These are phyloP conservation scores for Panzeria rudis DNA, from an alignment of 2,888 invertebrate genomes.

Conservation along the genomic window DNA sequence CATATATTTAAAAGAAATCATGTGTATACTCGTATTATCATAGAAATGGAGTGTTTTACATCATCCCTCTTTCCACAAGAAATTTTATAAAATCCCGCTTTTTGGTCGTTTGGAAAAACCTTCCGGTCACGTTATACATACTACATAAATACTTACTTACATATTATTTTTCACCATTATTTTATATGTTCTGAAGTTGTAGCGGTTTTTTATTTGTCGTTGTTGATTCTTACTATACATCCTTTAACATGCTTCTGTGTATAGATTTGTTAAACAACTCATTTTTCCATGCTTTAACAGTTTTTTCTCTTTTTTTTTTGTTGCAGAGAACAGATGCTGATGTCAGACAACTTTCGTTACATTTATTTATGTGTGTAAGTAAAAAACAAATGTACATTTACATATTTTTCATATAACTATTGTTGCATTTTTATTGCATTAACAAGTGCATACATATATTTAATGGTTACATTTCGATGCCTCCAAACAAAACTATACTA, in stretches of 20 bases:
- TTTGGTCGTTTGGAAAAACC: too few species aligned
- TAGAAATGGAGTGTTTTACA: too few species aligned
- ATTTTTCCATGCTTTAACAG: slow-evolving; percentile 26
- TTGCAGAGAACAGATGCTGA: slow-evolving; percentile 61
- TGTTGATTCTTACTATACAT: slow-evolving; percentile 16
- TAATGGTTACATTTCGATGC: not conserved
- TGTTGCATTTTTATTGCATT: slow-evolving; percentile 58
- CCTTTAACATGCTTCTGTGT: slow-evolving; percentile 13
- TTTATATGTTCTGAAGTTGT: slow-evolving; percentile 26
- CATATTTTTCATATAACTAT: slow-evolving; percentile 46
- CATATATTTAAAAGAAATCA: too few species aligned
- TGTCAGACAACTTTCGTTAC: slow-evolving; percentile 65
- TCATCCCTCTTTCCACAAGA: too few species aligned
- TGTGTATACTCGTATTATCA: too few species aligned
- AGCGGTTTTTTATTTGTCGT: slow-evolving; percentile 2
- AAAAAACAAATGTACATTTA: slow-evolving; percentile 10
- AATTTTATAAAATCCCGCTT: too few species aligned
- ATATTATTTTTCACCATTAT: slow-evolving; percentile 21
- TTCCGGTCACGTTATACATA: too few species aligned
- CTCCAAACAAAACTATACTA: not conserved
- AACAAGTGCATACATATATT: slow-evolving; percentile 19
- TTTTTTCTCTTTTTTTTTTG: slow-evolving; percentile 27
- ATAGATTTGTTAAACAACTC: slow-evolving; percentile 37
- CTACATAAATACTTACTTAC: not conserved
- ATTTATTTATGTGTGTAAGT: slow-evolving; percentile 11